A percentile compares a stretch with the other conserved stretches of the same genome.
Evolutionary conservation across 2,113 vertebrate species (phyloP).

Genomic region (Gavia stellata): DNA sequence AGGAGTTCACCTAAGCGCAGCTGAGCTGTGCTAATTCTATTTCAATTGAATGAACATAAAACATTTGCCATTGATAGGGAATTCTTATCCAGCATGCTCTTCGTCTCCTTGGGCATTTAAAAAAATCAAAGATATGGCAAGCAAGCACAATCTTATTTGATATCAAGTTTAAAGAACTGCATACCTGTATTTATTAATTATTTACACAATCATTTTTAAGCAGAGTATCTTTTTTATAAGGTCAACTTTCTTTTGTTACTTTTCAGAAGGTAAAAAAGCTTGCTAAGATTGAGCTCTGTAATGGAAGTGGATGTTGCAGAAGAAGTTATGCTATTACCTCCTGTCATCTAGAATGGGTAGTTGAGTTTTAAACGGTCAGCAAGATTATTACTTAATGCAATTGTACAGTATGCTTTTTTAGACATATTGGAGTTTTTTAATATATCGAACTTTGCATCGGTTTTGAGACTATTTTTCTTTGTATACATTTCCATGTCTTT

Average conservation of each 20-base stretch:
- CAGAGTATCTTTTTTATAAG: not conserved
- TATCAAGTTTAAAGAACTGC: slow-evolving; percentile 9
- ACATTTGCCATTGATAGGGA: not conserved
- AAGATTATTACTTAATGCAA: not conserved
- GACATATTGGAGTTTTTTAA: not conserved
- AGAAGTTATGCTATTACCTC: not conserved
- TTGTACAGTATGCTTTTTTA: not conserved
- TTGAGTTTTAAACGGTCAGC: not conserved
- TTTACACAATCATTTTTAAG: not conserved
- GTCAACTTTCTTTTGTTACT: not conserved
- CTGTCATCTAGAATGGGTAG: not conserved
- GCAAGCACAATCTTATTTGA: slow-evolving; percentile 15
- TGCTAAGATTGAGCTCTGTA: not conserved
- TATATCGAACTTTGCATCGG: not conserved
- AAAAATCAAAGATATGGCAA: not conserved
- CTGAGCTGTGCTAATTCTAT: not conserved
- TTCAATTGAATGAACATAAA: not conserved
- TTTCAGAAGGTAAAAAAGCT: not conserved
- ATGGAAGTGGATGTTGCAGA: not conserved
- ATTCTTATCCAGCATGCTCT: not conserved
- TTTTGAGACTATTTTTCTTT: not conserved
- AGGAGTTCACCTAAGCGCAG: not conserved
- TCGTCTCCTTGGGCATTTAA: not conserved
- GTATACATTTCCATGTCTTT: not conserved
- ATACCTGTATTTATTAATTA: not conserved